A percentile compares a stretch with the other conserved stretches of the same genome.
These are phyloP conservation scores for Aelia acuminata DNA, from an alignment of 2,888 invertebrate genomes.

Conservation along the genomic window DNA sequence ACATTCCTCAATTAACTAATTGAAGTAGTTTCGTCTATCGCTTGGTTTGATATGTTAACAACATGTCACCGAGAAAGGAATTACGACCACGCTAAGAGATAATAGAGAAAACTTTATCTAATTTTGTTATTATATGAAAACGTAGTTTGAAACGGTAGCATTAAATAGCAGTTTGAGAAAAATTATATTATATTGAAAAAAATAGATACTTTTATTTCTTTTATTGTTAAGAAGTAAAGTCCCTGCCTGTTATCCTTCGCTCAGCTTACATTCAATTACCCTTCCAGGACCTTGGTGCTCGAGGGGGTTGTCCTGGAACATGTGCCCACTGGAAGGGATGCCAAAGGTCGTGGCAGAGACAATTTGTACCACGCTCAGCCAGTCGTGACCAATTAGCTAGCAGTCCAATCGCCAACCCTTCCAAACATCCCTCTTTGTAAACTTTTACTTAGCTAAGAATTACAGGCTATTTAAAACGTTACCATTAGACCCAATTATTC, in stretches of 20 bases:
- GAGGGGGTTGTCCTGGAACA: not conserved
- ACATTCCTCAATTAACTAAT: no score
- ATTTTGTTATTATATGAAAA: no score
- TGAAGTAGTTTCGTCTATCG: no score
- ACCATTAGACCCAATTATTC: not conserved
- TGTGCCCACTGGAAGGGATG: slow-evolving; percentile 18
- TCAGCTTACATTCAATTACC: not conserved
- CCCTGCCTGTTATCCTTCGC: not conserved
- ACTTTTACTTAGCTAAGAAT: slow-evolving; percentile 26
- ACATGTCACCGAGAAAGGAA: no score
- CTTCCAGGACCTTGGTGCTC: not conserved
- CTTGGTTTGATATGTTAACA: no score
- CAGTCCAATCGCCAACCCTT: slow-evolving; percentile 29
- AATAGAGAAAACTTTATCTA: no score
- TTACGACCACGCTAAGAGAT: no score
- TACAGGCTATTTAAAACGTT: not conserved
- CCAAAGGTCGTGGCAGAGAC: slow-evolving; percentile 13
- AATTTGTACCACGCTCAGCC: slow-evolving; percentile 31
- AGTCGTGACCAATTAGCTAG: slow-evolving; percentile 43
- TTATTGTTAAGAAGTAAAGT: no score
- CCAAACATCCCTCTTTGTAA: not conserved
- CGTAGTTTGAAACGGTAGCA: no score
- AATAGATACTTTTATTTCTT: no score
- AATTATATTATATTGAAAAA: no score
- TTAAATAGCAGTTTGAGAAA: no score